phyloP scores from a whole-genome alignment of 2,113 vertebrate species.

The Megalops atlanticus region DNA sequence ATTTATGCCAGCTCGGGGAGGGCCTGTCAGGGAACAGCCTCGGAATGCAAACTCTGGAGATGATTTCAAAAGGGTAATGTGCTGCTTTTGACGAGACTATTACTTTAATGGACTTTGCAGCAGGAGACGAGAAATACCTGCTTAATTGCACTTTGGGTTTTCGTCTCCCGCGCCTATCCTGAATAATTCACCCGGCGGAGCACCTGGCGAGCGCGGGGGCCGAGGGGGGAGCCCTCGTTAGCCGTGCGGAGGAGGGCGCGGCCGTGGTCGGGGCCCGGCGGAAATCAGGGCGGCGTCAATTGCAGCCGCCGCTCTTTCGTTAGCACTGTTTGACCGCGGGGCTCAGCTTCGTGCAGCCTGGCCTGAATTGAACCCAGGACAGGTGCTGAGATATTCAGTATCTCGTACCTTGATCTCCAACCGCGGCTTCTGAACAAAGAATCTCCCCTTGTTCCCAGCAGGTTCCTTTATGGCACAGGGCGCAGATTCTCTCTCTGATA shows the following conservation, averaged over 20 bases:
- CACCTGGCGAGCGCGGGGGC: slow-evolving; percentile 45
- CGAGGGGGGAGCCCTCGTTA: slow-evolving; percentile 45
- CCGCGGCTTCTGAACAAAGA: not conserved
- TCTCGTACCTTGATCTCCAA: not conserved
- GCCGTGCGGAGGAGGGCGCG: not conserved
- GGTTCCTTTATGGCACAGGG: not conserved
- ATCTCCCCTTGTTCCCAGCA: not conserved
- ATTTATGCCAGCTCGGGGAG: slow-evolving; percentile 41
- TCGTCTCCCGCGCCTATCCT: slow-evolving; percentile 60
- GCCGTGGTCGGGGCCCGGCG: not conserved
- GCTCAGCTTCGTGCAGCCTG: no score
- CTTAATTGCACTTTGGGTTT: slow-evolving; percentile 69
- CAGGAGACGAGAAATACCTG: slow-evolving; percentile 53
- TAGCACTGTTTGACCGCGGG: no score
- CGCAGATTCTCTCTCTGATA: not conserved
- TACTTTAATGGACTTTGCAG: slow-evolving; percentile 68
- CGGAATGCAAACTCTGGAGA: slow-evolving; percentile 40
- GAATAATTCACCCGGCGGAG: slow-evolving; percentile 67
- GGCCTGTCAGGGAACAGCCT: slow-evolving; percentile 42
- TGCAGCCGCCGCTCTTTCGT: no score
- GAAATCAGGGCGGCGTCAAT: not conserved
- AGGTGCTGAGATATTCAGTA: not conserved
- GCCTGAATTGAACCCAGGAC: no score
- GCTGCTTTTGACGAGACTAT: slow-evolving; percentile 65
- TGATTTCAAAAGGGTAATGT: slow-evolving; percentile 25